Evolutionary conservation across 2,113 vertebrate genomes (phyloP).

Genomic region (Glaucomys volans): DNA sequence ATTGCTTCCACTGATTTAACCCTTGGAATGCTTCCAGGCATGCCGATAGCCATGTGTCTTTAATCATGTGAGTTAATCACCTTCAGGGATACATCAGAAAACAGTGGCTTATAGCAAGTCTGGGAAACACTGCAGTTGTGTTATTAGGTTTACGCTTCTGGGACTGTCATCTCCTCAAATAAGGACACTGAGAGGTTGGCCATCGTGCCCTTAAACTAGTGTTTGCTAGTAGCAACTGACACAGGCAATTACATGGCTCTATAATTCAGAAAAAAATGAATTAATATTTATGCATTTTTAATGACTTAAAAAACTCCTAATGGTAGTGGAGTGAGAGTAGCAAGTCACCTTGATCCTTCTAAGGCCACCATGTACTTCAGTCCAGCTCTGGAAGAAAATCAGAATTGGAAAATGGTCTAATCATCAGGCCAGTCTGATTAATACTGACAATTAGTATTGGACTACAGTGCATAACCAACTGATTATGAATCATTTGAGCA

Average conservation of each 20-base stretch:
- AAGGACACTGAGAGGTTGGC: constrained; percentile 35
- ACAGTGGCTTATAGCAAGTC: not conserved
- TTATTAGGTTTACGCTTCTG: not conserved
- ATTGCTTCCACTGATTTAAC: constrained; percentile 76
- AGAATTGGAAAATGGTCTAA: constrained; percentile 72
- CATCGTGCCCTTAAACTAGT: constrained; percentile 14
- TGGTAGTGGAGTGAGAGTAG: not conserved
- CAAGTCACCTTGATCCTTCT: constrained; percentile 72
- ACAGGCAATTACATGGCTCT: constrained; percentile 54
- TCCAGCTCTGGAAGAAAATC: constrained; percentile 63
- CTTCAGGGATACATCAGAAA: constrained; percentile 55
- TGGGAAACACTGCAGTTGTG: not conserved
- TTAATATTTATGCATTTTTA: constrained; percentile 66
- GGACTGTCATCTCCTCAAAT: constrained; percentile 36
- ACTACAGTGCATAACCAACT: constrained; percentile 76
- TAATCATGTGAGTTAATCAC: constrained; percentile 76
- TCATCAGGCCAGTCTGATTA: constrained; percentile 79
- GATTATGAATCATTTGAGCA: constrained; percentile 82
- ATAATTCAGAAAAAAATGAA: constrained; percentile 56
- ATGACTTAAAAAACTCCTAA: constrained; percentile 54
- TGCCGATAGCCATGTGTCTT: constrained; percentile 61
- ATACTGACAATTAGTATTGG: constrained; percentile 81
- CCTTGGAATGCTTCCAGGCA: constrained; percentile 78
- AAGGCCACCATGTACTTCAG: constrained; percentile 51
- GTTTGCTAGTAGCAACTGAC: constrained; percentile 55